Base-by-base conservation (phyloP, 2,113 vertebrate species). In the Zosterops hypoxanthus region DNA sequence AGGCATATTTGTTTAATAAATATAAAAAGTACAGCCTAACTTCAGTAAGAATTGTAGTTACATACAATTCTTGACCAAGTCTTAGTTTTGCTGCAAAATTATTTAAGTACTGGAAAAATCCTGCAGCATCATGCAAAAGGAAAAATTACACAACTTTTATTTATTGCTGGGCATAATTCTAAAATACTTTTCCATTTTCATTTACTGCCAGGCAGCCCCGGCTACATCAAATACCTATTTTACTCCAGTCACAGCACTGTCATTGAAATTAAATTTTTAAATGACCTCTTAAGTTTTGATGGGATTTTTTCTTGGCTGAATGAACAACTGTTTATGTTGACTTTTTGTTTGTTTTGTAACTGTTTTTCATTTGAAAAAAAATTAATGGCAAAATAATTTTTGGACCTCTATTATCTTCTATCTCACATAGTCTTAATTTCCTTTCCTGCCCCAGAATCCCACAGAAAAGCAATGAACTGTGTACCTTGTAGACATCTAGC, bases 401-500 rank as follows among this genome's bases (percentile, higher is more conserved):
- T 57, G 15, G 25, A 47, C 24, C 78, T 85, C 25, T 70, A 44
- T 65, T 73, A 63, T 39, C 21, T 52, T 86, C n/a, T 71, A 33
- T 88, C 63, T 47, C 15, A 26, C n/a, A 47, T 79, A 68, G 26
- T 46, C 52, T 53, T 80, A 20, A 50, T 63, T 89, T 93, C 31
- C 16, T 79, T 81, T 83, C 42, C 68, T 81, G 20, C 12, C 61
- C 50, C 52, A 85, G 26, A 82, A 69, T 34, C 57, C 70, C 63
- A 85, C 2, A 87, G 46, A 84, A 82, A 64, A 72, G n/a, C 59
- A 97, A 63, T 64, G 81, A 84, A 82, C 28, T 53, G 14, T 24
- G 46, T 98, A 99, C 99, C 99, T 99, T 99, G 94, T 99, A 99
- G 80, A 99, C 98, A 85, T 99, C 99, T 88, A 99, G 98, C 89